Base-by-base conservation (phyloP, 2,888 invertebrate genomes). In the Andrena flavipes region DNA sequence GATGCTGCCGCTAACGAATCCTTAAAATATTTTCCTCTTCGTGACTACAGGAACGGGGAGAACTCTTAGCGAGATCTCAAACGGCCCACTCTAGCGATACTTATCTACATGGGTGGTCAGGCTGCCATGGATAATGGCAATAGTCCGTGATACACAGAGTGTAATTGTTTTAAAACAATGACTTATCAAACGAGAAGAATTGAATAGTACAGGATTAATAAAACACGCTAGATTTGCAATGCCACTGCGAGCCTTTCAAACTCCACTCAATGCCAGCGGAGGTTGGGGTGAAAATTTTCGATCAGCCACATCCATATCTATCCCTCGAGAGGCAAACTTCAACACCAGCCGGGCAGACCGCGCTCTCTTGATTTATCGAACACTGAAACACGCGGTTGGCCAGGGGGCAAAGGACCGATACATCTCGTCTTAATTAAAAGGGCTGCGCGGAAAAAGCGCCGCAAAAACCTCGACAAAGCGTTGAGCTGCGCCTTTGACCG, bases 391-490 rank as follows among this genome's bases (percentile, higher is more conserved):
- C 20, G 56, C 20, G 48, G 63, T 60, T 13, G 54, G 23, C 30
- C 70, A 8, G 23, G 56, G 30, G 20, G 60, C 30, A 76, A 72
- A 73, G 63, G 67, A 26, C n/a, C 67, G 80, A 80, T 72, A 56
- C 20, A 80, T 80, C 75, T 83, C 71, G 82, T 62, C 77, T 82
- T 83, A 83, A 83, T 83, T 83, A 83, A 83, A 83, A 82, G 83
- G 62, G 23, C 29, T 8, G 62, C 54, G 63, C 51, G 70, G 60
- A 71, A 78, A 77, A 70, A 67, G 77, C 70, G 51, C 67, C 77
- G 69, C 74, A 74, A 71, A 77, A 83, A 73, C 83, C 73, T 67
- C 83, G 77, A 74, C 73, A 78, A 83, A 83, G 73, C 64, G 49
- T 33, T n/a, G 30, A 20, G 63, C 60, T 2, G 51, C 49, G 56